Base-by-base conservation (phyloP, 23 tunicate genomes). In the Oikopleura albicans region DNA sequence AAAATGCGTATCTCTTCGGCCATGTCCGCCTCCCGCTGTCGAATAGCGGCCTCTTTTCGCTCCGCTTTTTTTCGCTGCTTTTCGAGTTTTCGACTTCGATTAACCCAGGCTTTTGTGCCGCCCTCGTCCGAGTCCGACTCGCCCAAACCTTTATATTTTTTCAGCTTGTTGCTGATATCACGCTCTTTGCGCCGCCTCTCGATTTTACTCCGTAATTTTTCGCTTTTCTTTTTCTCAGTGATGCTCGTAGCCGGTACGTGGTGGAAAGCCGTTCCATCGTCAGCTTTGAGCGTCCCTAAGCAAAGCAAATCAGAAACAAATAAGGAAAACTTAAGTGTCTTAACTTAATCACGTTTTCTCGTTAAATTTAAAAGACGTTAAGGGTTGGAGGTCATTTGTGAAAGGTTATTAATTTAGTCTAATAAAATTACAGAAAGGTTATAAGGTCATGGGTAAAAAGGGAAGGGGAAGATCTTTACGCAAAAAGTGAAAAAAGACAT, bases 161-260 rank as follows among this genome's bases (percentile, higher is more conserved):
- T 83, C 86, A 88, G 37, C 66, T 95, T 95, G 39, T 87, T 85
- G 41, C 88, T 87, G 1, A 91, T 40, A 39, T 71, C 57, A 40
- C 99, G 86, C 41, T 88, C 86, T 4, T 88, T 89, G 66, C 87
- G 87, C 0, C 89, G 86, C 37, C 86, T 86, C 83, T 86, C 75
- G 38, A 95, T 27, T 83, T 95, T 95, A 39, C 89, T 91, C 76
- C 96, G 66, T 38, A 95, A 28, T 41, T 87, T 84, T 39, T 86
- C 89, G 41, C 87, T 85, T 40, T 95, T 88, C 76, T 90, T 88
- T 84, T 90, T 88, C 41, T 95, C 85, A 87, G 90, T 85, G 76
- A 95, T 38, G 83, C 89, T 89, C 76, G 87, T 90, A 39, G 99
- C 99, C 0, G 99, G 99, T 33, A 88, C 89, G 57, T 95, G 99